phyloP scores from a whole-genome alignment of 2,113 vertebrate species.

The Poecilia latipinna region DNA sequence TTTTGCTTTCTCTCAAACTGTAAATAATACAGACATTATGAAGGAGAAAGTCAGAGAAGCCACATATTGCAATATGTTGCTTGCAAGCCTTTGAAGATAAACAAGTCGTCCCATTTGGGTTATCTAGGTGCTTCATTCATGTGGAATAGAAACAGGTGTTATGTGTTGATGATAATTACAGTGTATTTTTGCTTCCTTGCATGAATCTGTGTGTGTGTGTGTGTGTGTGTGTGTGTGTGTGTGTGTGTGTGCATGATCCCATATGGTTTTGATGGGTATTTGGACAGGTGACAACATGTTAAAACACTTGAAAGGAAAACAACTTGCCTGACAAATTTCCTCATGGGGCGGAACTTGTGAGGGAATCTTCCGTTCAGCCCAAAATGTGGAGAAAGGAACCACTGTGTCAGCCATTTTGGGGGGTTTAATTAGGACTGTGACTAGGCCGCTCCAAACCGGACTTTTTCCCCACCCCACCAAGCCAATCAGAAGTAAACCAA shows the following conservation, averaged over 20 bases:
- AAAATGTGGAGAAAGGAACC: not conserved
- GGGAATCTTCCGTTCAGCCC: not conserved
- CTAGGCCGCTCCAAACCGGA: too few relatives aligned
- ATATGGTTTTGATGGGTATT: constrained; percentile 55
- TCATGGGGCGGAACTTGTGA: constrained; percentile 10
- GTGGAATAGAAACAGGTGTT: constrained; percentile 70
- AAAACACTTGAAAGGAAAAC: constrained; percentile 41
- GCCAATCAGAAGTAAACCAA: too few relatives aligned
- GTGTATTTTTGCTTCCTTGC: constrained; percentile 28
- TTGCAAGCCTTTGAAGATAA: constrained; percentile 26
- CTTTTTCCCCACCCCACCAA: too few relatives aligned
- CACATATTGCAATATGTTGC: not conserved
- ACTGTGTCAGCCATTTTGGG: not conserved
- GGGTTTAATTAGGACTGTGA: not conserved
- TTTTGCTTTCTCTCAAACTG: too few relatives aligned
- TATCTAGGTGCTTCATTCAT: constrained; percentile 51
- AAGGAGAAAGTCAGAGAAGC: not conserved
- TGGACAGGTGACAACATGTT: constrained; percentile 68
- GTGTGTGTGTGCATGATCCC: constrained; percentile 52
- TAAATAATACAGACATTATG: too few relatives aligned
- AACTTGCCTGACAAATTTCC: constrained; percentile 32
- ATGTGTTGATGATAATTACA: constrained; percentile 63
- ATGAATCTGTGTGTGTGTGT: constrained; percentile 7
- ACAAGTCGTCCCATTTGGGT: constrained; percentile 37
- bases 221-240: constrained; percentile 29